Conservation (phyloP, 2,113 vertebrate species). For the Hemicordylus capensis region DNA sequence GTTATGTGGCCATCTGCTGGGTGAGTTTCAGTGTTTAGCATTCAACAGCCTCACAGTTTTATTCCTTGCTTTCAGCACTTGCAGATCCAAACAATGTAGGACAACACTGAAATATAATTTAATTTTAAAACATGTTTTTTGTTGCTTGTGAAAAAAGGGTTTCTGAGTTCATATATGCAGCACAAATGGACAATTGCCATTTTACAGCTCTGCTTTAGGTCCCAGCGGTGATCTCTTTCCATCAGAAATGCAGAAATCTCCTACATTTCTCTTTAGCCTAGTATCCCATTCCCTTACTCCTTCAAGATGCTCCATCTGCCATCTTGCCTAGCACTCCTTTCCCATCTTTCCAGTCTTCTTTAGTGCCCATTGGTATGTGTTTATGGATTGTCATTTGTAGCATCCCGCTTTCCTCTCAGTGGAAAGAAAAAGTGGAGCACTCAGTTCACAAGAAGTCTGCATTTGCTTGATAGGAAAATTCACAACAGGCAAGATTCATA, state of each 20-base stretch:
- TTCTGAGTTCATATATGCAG: background rate
- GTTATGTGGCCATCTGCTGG: conserved; percentile 49
- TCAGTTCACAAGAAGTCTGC: background rate
- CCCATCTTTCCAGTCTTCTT: too few relatives aligned
- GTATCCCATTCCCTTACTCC: too few relatives aligned
- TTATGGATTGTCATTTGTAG: too few relatives aligned
- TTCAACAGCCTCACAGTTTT: background rate
- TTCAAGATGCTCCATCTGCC: too few relatives aligned
- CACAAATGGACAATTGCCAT: background rate
- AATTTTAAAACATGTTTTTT: background rate
- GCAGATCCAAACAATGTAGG: background rate
- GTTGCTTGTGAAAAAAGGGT: background rate
- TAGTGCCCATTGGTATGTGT: too few relatives aligned
- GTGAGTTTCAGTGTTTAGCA: background rate
- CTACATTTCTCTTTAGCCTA: too few relatives aligned
- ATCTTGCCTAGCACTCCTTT: too few relatives aligned
- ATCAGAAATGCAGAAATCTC: too few relatives aligned
- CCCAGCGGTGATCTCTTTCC: too few relatives aligned
- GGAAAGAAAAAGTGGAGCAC: background rate
- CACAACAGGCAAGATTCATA: background rate
- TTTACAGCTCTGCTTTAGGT: too few relatives aligned
- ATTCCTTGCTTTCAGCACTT: background rate
- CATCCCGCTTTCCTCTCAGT: background rate
- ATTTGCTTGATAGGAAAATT: background rate
- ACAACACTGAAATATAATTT: background rate